Evolutionary conservation across 1,140 invertebrate genomes (phyloP).

Genomic region (Papilio dardanus): DNA sequence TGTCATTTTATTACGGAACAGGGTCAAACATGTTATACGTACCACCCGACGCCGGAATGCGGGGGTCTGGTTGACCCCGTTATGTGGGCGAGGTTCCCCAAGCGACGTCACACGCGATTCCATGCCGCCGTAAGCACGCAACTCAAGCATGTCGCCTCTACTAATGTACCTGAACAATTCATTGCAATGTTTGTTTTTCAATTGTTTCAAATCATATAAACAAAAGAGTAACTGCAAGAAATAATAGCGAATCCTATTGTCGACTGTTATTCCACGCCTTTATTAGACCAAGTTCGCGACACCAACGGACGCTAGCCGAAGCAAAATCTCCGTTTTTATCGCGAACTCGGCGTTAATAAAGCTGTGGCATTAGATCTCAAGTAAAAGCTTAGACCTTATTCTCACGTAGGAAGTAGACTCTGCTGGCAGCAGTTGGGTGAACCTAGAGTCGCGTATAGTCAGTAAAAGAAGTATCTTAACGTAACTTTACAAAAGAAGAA

Average conservation of each 20-base stretch:
- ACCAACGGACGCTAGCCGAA: no score
- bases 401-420: no score
- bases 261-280: no score
- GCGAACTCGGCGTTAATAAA: no score
- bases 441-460: neutral
- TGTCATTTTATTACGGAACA: conserved; percentile 35
- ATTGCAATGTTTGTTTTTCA: conserved; percentile 9
- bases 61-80: conserved; percentile 33
- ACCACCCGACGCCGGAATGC: conserved; percentile 27
- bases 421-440: neutral
- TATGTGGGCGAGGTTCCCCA: conserved; percentile 36
- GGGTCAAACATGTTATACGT: conserved; percentile 37
- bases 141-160: conserved; percentile 20
- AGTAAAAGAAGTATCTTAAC: neutral
- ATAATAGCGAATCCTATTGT: neutral
- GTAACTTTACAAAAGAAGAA: neutral
- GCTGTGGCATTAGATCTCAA: no score
- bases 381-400: no score
- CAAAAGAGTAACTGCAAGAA: neutral
- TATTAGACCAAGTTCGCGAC: no score
- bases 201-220: neutral
- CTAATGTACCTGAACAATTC: conserved; percentile 6
- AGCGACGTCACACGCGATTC: conserved; percentile 37
- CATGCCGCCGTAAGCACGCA: conserved; percentile 22
- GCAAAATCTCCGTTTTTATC: no score